A percentile compares a stretch with the other conserved stretches of the same genome.
Evolutionary conservation across 2,113 vertebrate genomes (phyloP).

Genomic region (Phodopus roborovskii): DNA sequence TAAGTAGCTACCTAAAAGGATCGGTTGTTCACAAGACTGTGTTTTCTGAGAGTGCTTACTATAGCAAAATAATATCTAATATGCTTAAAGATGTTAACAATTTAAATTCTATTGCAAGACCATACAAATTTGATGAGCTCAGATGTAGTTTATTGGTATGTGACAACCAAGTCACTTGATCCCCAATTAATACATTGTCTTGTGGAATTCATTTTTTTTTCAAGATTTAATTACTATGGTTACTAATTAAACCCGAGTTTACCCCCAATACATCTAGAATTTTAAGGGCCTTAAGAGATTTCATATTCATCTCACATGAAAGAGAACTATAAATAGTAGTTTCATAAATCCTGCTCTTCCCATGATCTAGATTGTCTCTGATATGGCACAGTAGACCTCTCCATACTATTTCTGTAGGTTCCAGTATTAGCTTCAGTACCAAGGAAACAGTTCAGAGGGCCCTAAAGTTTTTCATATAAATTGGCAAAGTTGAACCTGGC

Average conservation of each 20-base stretch:
- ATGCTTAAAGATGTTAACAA: constrained; percentile 82
- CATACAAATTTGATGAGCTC: constrained; percentile 82
- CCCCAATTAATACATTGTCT: constrained; percentile 78
- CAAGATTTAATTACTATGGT: constrained; percentile 80
- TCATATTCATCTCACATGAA: constrained; percentile 47
- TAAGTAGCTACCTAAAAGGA: constrained; percentile 76
- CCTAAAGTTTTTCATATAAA: not conserved
- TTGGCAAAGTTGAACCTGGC: not conserved
- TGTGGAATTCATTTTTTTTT: constrained; percentile 79
- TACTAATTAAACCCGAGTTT: constrained; percentile 77
- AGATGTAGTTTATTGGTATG: constrained; percentile 73
- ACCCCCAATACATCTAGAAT: constrained; percentile 32
- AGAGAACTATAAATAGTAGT: constrained; percentile 55
- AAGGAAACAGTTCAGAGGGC: constrained; percentile 29
- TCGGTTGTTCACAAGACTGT: constrained; percentile 73
- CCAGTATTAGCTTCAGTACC: not conserved
- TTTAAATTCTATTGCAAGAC: constrained; percentile 83
- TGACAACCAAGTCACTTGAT: constrained; percentile 78
- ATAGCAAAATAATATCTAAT: constrained; percentile 73
- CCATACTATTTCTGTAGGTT: constrained; percentile 56
- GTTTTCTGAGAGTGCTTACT: constrained; percentile 80
- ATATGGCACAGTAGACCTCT: not conserved
- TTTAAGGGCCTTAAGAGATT: constrained; percentile 50
- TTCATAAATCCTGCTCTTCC: constrained; percentile 64
- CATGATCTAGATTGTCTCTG: constrained; percentile 18